Evolutionary conservation across 2,113 vertebrate genomes (phyloP).

Genomic region (Odocoileus hemionus): DNA sequence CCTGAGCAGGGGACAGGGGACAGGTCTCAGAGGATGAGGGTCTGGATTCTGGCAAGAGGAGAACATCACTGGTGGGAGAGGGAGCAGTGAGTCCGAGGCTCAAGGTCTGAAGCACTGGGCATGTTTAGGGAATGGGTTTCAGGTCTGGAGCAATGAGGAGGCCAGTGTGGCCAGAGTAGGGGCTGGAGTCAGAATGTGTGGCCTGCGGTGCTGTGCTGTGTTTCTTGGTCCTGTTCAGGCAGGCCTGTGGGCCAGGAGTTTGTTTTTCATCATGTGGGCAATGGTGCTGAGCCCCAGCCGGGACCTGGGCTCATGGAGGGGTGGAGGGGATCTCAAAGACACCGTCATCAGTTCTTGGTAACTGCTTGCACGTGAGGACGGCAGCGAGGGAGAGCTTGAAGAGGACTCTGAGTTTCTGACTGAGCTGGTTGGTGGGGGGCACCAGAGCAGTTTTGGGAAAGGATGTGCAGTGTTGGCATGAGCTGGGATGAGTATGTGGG

Average conservation of each 20-base stretch:
- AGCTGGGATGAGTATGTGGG: neutral
- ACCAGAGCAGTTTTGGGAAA: neutral
- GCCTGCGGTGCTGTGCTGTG: neutral
- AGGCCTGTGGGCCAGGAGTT: neutral
- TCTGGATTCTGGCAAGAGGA: neutral
- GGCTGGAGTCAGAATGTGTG: neutral
- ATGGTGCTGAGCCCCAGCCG: neutral
- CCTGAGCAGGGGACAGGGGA: neutral
- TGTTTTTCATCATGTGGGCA: neutral
- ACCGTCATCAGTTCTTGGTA: neutral
- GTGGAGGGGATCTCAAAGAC: neutral
- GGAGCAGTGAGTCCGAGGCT: neutral
- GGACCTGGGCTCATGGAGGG: neutral
- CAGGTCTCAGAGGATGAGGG: neutral
- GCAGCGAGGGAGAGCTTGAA: neutral
- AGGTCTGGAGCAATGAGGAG: neutral
- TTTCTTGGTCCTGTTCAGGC: neutral
- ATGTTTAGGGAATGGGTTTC: neutral
- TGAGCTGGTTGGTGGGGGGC: neutral
- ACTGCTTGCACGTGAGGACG: neutral
- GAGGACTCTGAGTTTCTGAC: neutral
- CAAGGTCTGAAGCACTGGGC: neutral
- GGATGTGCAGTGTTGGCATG: neutral
- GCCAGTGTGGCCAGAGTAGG: neutral
- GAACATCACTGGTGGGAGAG: neutral